Base-by-base conservation (phyloP, 2,888 invertebrate species). In the Himalopsyche japonica region DNA sequence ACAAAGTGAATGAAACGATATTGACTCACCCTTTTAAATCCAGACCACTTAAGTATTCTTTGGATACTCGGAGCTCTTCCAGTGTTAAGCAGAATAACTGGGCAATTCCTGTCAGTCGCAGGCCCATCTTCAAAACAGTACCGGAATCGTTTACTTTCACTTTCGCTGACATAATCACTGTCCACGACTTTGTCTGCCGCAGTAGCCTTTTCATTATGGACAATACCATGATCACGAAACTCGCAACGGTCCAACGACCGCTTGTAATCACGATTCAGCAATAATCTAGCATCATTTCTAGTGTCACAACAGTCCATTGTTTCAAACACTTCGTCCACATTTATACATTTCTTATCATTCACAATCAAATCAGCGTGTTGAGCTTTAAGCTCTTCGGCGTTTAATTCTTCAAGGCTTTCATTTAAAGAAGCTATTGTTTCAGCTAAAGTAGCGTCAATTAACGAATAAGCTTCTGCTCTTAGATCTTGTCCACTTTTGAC, bases 41-140 rank as follows among this genome's bases (percentile, higher is more conserved):
- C 93, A 64, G 92, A 93, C 89, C 93, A 93, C 87, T 92, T 91
- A 76, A 94, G 89, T n/a, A 93, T 91, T 87, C 94, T 90, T 89
- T 92, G 92, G 88, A 94, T 89, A 83, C 90, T 90, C 76, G 93
- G 93, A 76, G 93, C 93, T 82, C 92, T 91, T 87, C 91, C 90
- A 27, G 91, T 91, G 82, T 93, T 91, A 88, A 93, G 91, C 89
- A 92, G 91, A 87, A 93, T 91, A 88, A 91, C 91, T 80, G 91
- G 92, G 83, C 88, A 88, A 43, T 86, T 81, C 48, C 82, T 82
- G 76, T 86, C 86, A 64, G 85, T 83, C 10, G 15, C 32, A 27
- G 49, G 85, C 90, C 90, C 84, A 90, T 91, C 84, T 30, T 85
- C 85, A 30, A 81, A 84, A 78, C 57, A 79, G 8, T 48, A 82